These are phyloP conservation scores for Rhea pennata DNA, from an alignment of 2,113 vertebrate genomes.

Conservation along the genomic window DNA sequence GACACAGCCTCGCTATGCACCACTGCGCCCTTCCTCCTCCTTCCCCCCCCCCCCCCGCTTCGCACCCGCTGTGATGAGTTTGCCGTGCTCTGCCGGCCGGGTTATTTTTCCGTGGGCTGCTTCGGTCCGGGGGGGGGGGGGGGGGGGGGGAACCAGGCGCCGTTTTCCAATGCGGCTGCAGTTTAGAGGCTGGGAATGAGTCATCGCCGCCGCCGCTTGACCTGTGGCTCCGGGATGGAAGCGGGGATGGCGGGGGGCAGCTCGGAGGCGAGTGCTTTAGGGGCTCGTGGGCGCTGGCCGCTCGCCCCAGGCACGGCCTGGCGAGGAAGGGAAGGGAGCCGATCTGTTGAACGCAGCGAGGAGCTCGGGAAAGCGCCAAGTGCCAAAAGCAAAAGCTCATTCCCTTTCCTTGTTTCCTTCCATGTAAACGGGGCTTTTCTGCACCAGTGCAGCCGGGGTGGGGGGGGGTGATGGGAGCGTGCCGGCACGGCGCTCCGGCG, in stretches of 20 bases:
- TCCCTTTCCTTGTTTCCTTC: not conserved
- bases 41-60: not conserved
- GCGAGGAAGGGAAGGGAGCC: not conserved
- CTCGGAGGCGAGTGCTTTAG: not conserved
- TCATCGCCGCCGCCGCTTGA: conserved; percentile 8
- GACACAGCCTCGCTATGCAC: not conserved
- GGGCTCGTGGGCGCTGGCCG: fast-evolving
- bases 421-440: not conserved
- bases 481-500: not conserved
- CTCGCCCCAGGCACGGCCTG: not conserved
- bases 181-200: conserved; percentile 27
- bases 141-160: not conserved
- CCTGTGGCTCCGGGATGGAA: conserved; percentile 13
- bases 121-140: not conserved
- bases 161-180: conserved; percentile 19
- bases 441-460: not conserved
- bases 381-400: not conserved
- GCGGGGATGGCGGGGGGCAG: not conserved
- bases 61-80: conserved; percentile 29
- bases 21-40: not conserved
- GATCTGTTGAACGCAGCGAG: conserved; percentile 41
- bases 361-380: not conserved
- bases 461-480: not conserved
- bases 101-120: conserved; percentile 9
- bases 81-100: conserved; percentile 29